These are phyloP conservation scores for Xerus inauris DNA, from an alignment of 2,113 vertebrate species.

Conservation along the genomic window DNA sequence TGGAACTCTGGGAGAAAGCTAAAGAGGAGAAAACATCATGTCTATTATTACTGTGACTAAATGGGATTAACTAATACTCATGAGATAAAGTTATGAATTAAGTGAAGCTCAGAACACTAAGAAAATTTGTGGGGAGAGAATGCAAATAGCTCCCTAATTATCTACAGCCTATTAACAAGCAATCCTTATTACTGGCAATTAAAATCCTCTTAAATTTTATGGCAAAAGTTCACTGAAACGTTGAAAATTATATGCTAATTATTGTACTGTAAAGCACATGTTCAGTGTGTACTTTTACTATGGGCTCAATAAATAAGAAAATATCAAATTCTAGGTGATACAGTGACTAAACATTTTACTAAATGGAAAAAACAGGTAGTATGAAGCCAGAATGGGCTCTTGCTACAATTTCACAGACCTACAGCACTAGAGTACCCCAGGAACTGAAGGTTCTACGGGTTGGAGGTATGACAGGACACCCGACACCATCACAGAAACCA, in stretches of 20 bases:
- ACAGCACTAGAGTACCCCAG: neutral
- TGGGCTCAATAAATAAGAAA: conserved; percentile 84
- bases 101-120: conserved; percentile 87
- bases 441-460: neutral
- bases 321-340: conserved; percentile 74
- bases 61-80: conserved; percentile 88
- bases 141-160: conserved; percentile 95
- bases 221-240: conserved; percentile 90
- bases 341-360: conserved; percentile 60
- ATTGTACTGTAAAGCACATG: conserved; percentile 85
- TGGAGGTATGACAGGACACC: neutral
- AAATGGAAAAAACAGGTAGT: conserved; percentile 22
- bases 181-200: conserved; percentile 96
- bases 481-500: neutral
- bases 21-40: conserved; percentile 77
- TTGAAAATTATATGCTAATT: conserved; percentile 92
- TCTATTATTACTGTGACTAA: conserved; percentile 86
- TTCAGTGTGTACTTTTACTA: conserved; percentile 82
- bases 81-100: conserved; percentile 87
- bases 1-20: conserved; percentile 72
- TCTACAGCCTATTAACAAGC: conserved; percentile 91
- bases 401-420: neutral
- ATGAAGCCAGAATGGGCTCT: neutral
- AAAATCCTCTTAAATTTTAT: conserved; percentile 94
- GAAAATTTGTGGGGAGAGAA: conserved; percentile 91